Conservation (phyloP, 2,113 vertebrate genomes). For the Plestiodon gilberti region DNA sequence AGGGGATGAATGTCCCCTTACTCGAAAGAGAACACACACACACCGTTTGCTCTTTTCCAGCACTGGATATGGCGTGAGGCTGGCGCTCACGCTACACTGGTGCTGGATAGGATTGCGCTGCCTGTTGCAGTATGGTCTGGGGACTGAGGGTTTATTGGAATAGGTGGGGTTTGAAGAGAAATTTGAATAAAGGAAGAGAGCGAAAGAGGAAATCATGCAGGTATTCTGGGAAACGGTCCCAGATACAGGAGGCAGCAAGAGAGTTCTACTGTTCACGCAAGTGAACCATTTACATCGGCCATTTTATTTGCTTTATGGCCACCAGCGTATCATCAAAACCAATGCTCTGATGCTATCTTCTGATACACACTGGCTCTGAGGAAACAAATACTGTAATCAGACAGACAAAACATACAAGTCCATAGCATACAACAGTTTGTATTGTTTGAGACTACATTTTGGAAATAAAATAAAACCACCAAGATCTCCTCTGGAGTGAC, state of each 20-base stretch:
- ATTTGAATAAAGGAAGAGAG: too few relatives aligned
- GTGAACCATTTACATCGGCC: background rate
- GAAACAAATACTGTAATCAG: background rate
- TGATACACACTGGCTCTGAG: background rate
- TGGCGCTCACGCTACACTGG: too few relatives aligned
- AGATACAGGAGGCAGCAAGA: background rate
- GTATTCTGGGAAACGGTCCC: too few relatives aligned
- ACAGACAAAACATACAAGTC: background rate
- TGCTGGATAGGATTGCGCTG: too few relatives aligned
- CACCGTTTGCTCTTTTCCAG: too few relatives aligned
- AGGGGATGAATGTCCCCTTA: too few relatives aligned
- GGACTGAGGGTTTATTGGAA: too few relatives aligned
- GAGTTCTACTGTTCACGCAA: background rate
- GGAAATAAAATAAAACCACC: background rate
- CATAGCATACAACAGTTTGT: background rate
- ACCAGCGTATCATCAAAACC: background rate
- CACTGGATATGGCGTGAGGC: too few relatives aligned
- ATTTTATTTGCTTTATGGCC: background rate
- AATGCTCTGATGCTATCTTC: background rate
- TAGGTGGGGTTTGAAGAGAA: too few relatives aligned
- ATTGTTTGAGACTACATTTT: background rate
- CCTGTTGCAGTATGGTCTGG: too few relatives aligned
- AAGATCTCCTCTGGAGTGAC: background rate
- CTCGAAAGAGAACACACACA: too few relatives aligned
- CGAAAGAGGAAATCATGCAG: too few relatives aligned